Evolutionary conservation across 1,140 invertebrate genomes (phyloP), one percentile per base, ranked within the genome.

Genomic region (Chelonus insularis): DNA sequence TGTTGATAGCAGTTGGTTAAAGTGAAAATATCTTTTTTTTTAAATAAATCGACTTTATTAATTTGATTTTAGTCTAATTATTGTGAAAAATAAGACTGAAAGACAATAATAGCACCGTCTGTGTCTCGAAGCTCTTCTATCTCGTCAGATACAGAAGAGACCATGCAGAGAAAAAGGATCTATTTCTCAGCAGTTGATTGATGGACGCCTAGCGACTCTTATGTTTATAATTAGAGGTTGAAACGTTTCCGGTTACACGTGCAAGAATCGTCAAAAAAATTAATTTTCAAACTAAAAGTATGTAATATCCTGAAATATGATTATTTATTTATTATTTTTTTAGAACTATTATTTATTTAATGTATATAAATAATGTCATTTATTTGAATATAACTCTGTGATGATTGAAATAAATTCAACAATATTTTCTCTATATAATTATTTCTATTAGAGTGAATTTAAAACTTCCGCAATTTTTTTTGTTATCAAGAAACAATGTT

Each of bases 191-290:
- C 58, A 67, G 47, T 73, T 75, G 75, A 74, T 75, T 72, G 74
- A 76, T 74, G 73, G 71, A 72, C 68, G 68, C 25, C 25, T 7
- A 29, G 7, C 72, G 72, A 75, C 72, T 69, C 70, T n/a, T 67
- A 72, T 66, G 74, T 74, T 77, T 75, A 75, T 77, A 79, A 79
- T 79, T 79, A 79, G 72, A 77, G 70, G 51, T 64, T 62, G 18
- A 56, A 67, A 68, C 70, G 68, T 75, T 78, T 78, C 76, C 75
- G 72, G 68, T 73, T 60, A 51, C 60, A 48, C 57, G 18, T 52
- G 41, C 45, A 41, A 62, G 43, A 52, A 57, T 57, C 60, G 52
- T 54, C 43, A n/a, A 61, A 61, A 39, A 34, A 55, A 61, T 61
- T 61, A 54, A 61, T 55, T 54, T 55, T 11, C 16, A 54, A 54